Percentiles rank a stretch among this genome's conserved stretches.
phyloP scores from a whole-genome alignment of 2,113 vertebrate genomes.

The Pseudorhombus dupliciocellatus region DNA sequence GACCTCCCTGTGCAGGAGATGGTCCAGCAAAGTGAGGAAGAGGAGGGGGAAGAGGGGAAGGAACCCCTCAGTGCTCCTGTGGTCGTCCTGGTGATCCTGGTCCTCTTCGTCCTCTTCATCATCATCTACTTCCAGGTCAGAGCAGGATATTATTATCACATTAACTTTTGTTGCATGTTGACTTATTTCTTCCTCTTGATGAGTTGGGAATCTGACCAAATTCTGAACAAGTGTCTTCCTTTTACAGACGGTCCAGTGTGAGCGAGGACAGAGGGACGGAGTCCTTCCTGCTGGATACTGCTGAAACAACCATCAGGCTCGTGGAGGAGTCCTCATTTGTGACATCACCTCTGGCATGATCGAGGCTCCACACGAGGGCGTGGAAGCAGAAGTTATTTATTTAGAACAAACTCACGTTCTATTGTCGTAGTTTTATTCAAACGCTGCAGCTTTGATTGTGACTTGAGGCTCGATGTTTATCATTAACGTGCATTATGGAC shows the following conservation, averaged over 20 bases:
- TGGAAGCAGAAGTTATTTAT: conserved; percentile 33
- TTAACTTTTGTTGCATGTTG: neutral
- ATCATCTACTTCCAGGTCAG: conserved; percentile 62
- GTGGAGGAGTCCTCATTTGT: too few relatives aligned
- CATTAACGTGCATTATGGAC: too few relatives aligned
- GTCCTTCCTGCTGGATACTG: neutral
- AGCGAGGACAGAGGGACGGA: neutral
- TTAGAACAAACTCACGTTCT: conserved; percentile 56
- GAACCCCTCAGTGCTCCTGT: conserved; percentile 31
- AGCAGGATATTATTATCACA: neutral
- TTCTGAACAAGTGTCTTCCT: neutral
- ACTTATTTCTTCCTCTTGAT: neutral
- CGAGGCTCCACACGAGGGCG: neutral
- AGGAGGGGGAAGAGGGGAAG: neutral
- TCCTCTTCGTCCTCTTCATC: conserved; percentile 43
- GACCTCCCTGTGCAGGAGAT: neutral
- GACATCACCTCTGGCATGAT: too few relatives aligned
- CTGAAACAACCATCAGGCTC: neutral
- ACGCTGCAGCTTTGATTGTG: neutral
- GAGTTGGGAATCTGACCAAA: neutral
- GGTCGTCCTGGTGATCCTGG: conserved; percentile 28
- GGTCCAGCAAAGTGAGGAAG: neutral
- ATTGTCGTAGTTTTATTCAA: conserved; percentile 17
- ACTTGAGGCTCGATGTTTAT: too few relatives aligned
- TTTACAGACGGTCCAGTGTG: conserved; percentile 40